Conservation (phyloP, 1,140 invertebrate genomes). For the Eriosoma lanigerum region DNA sequence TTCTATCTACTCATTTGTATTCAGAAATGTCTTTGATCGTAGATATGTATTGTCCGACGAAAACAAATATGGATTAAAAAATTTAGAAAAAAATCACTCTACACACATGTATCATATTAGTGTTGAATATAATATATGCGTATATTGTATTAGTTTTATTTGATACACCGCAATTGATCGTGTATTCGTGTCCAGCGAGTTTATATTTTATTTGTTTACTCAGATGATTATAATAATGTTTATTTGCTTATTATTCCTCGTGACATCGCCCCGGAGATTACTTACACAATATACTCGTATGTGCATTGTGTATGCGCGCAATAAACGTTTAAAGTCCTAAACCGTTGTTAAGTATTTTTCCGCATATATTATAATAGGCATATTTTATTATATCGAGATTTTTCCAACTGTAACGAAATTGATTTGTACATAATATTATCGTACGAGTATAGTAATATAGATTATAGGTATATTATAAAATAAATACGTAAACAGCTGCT, state of each 20-base stretch:
- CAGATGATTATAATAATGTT: conserved; percentile 31
- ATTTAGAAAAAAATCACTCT: too few relatives aligned
- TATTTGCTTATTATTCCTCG: conserved; percentile 41
- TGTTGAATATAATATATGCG: too few relatives aligned
- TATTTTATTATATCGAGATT: neutral
- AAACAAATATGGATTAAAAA: too few relatives aligned
- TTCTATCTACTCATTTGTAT: too few relatives aligned
- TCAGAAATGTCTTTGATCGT: too few relatives aligned
- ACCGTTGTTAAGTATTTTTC: neutral
- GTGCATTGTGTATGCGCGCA: neutral
- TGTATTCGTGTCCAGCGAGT: neutral
- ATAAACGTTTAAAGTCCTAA: conserved; percentile 11
- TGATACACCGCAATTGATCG: neutral
- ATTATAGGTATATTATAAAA: too few relatives aligned
- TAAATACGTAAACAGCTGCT: too few relatives aligned
- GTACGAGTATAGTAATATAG: too few relatives aligned
- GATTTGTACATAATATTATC: too few relatives aligned
- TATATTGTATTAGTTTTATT: too few relatives aligned
- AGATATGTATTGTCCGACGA: too few relatives aligned
- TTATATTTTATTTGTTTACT: conserved; percentile 38
- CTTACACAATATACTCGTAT: neutral
- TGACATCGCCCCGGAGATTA: neutral
- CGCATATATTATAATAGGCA: neutral
- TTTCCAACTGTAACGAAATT: neutral
- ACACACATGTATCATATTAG: too few relatives aligned